Evolutionary conservation across 2,797 vertebrate species (phyloP).

Genomic region (Danio albolineatus): DNA sequence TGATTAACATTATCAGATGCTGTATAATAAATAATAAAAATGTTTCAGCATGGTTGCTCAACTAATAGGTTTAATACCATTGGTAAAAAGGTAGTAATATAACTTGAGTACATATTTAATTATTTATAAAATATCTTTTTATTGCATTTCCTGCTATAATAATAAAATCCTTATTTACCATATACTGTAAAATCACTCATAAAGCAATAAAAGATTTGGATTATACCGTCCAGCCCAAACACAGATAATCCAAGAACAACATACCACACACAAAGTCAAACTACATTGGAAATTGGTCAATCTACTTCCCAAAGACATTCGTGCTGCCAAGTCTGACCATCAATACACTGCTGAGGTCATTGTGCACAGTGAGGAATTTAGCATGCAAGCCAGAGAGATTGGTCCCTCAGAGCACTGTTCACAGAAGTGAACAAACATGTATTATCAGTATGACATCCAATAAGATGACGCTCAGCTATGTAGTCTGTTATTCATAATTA

Average conservation of each 20-base stretch:
- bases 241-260: slow-evolving; percentile 2
- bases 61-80: too few relatives aligned
- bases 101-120: too few relatives aligned
- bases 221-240: neutral
- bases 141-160: neutral
- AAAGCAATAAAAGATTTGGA: neutral
- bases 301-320: neutral
- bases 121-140: neutral
- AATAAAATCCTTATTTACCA: neutral
- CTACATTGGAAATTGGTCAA: neutral
- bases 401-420: slow-evolving; percentile 64
- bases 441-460: slow-evolving; percentile 67
- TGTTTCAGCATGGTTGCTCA: too few relatives aligned
- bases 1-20: too few relatives aligned
- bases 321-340: neutral
- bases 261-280: neutral
- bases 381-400: slow-evolving; percentile 67
- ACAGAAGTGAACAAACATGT: slow-evolving; percentile 64
- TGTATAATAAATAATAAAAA: too few relatives aligned
- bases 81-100: too few relatives aligned
- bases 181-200: neutral
- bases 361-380: slow-evolving; percentile 1
- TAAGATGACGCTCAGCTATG: slow-evolving; percentile 46
- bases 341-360: neutral
- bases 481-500: slow-evolving; percentile 52